Evolutionary conservation across 2,797 vertebrate genomes (phyloP).

Genomic region (Sebastes baramenuke): DNA sequence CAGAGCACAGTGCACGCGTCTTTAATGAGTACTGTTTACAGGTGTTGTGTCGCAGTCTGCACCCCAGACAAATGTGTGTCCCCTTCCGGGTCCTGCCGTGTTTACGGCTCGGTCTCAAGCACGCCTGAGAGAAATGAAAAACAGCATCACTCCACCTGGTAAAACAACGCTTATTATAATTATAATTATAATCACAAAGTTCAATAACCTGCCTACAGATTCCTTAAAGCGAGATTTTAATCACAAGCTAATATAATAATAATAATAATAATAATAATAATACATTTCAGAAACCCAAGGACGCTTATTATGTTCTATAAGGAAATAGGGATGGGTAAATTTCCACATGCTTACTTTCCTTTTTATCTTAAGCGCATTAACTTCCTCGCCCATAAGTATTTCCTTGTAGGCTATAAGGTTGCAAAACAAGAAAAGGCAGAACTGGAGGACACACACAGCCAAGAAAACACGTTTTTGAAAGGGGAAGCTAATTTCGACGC

Average conservation of each 20-base stretch:
- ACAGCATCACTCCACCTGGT: not conserved
- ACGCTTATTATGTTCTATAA: no score
- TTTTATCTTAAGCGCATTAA: not conserved
- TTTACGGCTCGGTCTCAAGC: not conserved
- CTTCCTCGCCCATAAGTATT: not conserved
- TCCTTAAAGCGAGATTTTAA: not conserved
- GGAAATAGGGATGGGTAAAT: no score
- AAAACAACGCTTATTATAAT: not conserved
- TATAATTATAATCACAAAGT: not conserved
- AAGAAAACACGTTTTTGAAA: not conserved
- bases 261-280: no score
- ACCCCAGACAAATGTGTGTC: not conserved
- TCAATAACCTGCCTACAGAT: rapidly evolving
- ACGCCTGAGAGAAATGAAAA: not conserved
- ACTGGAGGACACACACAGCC: not conserved
- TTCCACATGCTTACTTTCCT: not conserved
- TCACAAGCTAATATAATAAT: not conserved
- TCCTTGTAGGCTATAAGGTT: not conserved
- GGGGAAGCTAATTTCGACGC: not conserved
- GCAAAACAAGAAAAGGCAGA: not conserved
- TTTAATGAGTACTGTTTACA: slow-evolving; percentile 46
- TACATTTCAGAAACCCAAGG: no score
- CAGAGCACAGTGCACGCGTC: slow-evolving; percentile 31
- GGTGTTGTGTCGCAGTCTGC: slow-evolving; percentile 33
- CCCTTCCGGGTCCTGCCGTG: no score